Percentiles rank a stretch among this genome's conserved stretches.
Conservation (phyloP, 1,140 invertebrate species). For the Glossosoma conforme region DNA sequence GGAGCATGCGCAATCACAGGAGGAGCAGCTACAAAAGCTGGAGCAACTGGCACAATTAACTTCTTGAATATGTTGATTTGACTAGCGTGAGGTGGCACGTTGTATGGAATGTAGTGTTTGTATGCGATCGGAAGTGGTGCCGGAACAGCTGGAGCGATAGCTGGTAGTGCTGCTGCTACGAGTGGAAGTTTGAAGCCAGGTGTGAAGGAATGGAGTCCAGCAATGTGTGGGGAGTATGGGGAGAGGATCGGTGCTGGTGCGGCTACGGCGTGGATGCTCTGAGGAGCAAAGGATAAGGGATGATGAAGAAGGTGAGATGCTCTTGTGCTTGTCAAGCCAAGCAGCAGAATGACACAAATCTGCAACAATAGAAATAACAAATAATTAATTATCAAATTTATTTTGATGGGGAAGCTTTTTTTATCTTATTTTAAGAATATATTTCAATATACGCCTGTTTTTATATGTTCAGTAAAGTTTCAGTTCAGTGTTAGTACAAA, state of each 20-base stretch:
- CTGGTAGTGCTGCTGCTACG: not conserved
- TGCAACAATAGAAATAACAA: no score
- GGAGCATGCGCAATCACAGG: conserved; percentile 10
- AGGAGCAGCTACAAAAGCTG: conserved; percentile 22
- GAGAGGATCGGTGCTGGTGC: conserved; percentile 3
- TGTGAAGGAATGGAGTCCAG: conserved; percentile 1
- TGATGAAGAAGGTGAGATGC: no score
- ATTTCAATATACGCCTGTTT: no score
- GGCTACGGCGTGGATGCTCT: not conserved
- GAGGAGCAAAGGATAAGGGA: not conserved
- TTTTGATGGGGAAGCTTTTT: no score
- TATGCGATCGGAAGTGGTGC: conserved; percentile 34
- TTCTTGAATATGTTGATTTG: conserved; percentile 36
- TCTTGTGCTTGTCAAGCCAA: no score
- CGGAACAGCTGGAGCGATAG: conserved; percentile 4
- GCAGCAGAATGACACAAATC: no score
- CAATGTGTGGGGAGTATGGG: not conserved
- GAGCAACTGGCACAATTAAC: not conserved
- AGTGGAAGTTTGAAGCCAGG: not conserved
- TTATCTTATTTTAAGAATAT: no score
- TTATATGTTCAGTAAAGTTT: no score
- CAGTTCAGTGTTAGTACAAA: no score
- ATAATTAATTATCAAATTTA: no score
- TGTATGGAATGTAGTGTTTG: conserved; percentile 37
- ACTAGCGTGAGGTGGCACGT: conserved; percentile 38